Evolutionary conservation across 1,140 invertebrate species (phyloP).

Genomic region (Tachypleus tridentatus): DNA sequence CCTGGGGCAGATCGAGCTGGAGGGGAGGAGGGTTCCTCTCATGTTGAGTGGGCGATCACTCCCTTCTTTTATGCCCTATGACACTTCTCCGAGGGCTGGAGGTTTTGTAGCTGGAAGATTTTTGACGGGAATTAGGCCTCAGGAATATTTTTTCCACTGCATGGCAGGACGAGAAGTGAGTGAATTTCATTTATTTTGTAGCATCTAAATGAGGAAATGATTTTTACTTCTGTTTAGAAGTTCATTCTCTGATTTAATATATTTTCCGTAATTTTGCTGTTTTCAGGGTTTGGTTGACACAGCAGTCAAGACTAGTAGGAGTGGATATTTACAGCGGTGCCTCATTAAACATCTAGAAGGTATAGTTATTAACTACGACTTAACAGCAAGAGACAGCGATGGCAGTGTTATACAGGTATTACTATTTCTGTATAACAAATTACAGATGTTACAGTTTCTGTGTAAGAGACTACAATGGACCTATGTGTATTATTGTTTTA

Average conservation of each 20-base stretch:
- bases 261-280: conserved; percentile 20
- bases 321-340: conserved; percentile 95
- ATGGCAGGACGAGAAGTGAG: conserved; percentile 94
- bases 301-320: conserved; percentile 79
- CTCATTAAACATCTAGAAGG: conserved; percentile 97
- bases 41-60: conserved; percentile 87
- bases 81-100: conserved; percentile 79
- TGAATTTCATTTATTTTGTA: conserved; percentile 13
- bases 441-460: too few relatives aligned
- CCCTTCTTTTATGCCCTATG: conserved; percentile 85
- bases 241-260: neutral
- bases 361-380: conserved; percentile 75
- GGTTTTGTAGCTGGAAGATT: conserved; percentile 94
- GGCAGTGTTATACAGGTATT: conserved; percentile 74
- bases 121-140: conserved; percentile 91
- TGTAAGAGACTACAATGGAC: too few relatives aligned
- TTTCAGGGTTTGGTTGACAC: conserved; percentile 52
- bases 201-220: neutral
- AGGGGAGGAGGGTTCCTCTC: conserved; percentile 88
- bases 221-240: neutral
- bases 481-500: too few relatives aligned
- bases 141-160: conserved; percentile 99
- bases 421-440: neutral
- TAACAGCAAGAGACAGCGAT: conserved; percentile 90
- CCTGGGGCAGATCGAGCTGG: conserved; percentile 94